These are phyloP conservation scores for Gonocerus acuteangulatus DNA, from an alignment of 2,888 invertebrate species.

Conservation along the genomic window DNA sequence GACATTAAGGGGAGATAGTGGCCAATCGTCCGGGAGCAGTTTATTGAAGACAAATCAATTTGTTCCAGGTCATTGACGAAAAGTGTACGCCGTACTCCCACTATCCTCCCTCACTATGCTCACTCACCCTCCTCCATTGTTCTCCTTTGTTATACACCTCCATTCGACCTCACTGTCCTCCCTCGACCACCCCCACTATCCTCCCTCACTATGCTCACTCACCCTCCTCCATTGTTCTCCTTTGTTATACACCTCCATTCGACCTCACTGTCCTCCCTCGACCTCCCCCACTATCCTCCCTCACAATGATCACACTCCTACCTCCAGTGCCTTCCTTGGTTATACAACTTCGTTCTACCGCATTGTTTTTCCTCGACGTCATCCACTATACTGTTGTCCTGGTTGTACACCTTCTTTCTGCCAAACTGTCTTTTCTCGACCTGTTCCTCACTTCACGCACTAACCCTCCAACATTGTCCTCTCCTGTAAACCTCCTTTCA, in stretches of 20 bases:
- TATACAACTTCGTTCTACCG: background rate
- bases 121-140: too few relatives aligned
- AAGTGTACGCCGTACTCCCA: too few relatives aligned
- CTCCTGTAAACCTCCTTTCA: too few relatives aligned
- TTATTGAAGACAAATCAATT: background rate
- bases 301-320: too few relatives aligned
- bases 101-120: background rate
- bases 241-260: background rate
- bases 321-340: background rate
- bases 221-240: background rate
- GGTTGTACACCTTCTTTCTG: background rate
- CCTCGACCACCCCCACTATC: background rate
- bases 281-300: background rate
- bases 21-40: background rate
- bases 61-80: background rate
- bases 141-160: background rate
- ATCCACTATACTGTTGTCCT: too few relatives aligned
- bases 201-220: background rate
- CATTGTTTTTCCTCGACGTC: background rate
- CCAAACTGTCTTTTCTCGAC: background rate
- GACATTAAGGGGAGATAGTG: background rate
- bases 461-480: too few relatives aligned
- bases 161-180: background rate
- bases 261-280: background rate
- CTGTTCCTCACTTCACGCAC: too few relatives aligned